Base-by-base conservation (phyloP, 2,888 invertebrate species). In the Apamea sordens region DNA sequence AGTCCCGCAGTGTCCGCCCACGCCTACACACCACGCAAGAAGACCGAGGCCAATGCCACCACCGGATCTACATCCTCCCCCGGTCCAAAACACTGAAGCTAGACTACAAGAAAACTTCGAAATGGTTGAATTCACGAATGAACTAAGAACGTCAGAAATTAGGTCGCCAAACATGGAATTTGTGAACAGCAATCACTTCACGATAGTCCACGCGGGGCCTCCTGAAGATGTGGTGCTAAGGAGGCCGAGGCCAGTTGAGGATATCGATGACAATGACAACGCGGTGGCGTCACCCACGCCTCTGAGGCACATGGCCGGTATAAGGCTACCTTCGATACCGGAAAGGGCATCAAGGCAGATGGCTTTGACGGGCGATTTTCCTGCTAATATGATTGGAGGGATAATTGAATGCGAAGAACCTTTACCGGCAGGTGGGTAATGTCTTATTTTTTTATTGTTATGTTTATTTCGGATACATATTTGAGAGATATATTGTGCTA, bases 1-100 rank as follows among this genome's bases (percentile, higher is more conserved):
- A 1, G 95, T 96, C 65, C 97, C 98, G 0, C 98, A 98, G 85
- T 98, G 98, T 91, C 98, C 98, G 6, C 99, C 99, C 0, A 99
- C 99, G 0, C 99, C 99, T 0, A 99, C 98, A 0, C 99, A 99
- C 94, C 98, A 98, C 91, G 98, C 98, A 1, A 97, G 98, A 65
- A 97, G 98, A 70, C 97, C 98, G 13, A 97, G 98, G 83, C 97
- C 97, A 28, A 95, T 97, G 86, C 97, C 97, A 1, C 97, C 96
- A 0, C 97, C 97, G 0, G 97, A 96, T 73, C 92, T 97, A 53
- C 97, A 97, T 80, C 97, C 97, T 0, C 96, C 97, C 3, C 97
- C 97, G 0, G 93, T 95, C 28, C 97, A 97, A 88, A 95, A 97
- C 88, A 56, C 91, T 53, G 94, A 95, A 65, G 86, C 89, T 50